Conservation (phyloP, 2,888 invertebrate genomes). For the Epistrophe eligans region DNA sequence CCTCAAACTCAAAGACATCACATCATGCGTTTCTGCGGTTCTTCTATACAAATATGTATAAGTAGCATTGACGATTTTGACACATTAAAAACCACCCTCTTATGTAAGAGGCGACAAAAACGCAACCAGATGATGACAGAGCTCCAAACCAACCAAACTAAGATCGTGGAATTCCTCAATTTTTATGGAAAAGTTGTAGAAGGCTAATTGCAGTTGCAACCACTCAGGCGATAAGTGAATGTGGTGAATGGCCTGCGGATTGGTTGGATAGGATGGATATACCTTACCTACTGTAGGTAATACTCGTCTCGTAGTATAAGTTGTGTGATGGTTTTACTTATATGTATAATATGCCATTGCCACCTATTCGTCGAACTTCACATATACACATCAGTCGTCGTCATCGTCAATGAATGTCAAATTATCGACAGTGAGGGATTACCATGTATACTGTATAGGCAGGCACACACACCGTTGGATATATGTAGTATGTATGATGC, state of each 20-base stretch:
- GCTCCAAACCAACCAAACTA: neutral
- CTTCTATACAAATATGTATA: no score
- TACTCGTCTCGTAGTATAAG: no score
- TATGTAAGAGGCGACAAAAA: slow-evolving; percentile 54
- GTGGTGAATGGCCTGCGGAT: slow-evolving; percentile 71
- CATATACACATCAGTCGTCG: slow-evolving; percentile 15
- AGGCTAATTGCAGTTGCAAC: slow-evolving; percentile 54
- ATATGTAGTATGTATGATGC: slow-evolving; percentile 41
- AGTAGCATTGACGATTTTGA: slow-evolving; percentile 44
- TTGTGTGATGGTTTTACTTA: slow-evolving; percentile 33
- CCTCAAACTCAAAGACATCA: slow-evolving; percentile 46
- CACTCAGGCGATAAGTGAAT: slow-evolving; percentile 70
- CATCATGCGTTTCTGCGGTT: slow-evolving; percentile 59
- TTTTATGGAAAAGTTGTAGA: slow-evolving; percentile 58
- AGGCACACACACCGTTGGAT: slow-evolving; percentile 47
- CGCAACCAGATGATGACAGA: slow-evolving; percentile 60
- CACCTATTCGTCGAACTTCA: slow-evolving; percentile 52
- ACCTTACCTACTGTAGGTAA: no score
- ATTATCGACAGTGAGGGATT: slow-evolving; percentile 69
- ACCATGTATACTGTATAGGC: slow-evolving; percentile 46
- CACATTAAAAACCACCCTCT: slow-evolving; percentile 33
- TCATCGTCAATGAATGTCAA: slow-evolving; percentile 66
- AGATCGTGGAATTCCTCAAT: slow-evolving; percentile 34
- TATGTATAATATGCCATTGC: slow-evolving; percentile 17
- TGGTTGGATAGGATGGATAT: slow-evolving; percentile 37